Percentiles rank a stretch among this genome's conserved stretches.
Evolutionary conservation across 2,888 invertebrate genomes (phyloP).

Genomic region (Parthenolecanium corni): DNA sequence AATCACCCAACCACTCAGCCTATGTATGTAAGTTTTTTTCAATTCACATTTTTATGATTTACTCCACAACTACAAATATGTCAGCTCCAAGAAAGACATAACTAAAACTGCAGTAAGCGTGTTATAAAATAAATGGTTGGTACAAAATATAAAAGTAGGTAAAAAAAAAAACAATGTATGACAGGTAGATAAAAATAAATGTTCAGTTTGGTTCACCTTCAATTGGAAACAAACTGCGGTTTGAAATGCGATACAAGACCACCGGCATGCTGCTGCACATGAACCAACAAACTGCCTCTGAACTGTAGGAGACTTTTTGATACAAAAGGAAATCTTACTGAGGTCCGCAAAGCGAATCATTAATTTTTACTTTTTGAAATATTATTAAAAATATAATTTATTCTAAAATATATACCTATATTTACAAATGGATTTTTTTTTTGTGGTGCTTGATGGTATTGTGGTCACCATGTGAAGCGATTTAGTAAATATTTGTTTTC

Average conservation of each 20-base stretch:
- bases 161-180: constrained; percentile 10
- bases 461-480: background rate
- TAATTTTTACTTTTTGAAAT: constrained; percentile 13
- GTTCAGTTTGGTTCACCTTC: background rate
- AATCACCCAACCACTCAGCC: too few species aligned
- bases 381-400: constrained; percentile 11
- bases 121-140: background rate
- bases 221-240: constrained; percentile 3
- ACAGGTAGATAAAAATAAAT: constrained; percentile 12
- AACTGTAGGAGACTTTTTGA: constrained; percentile 13
- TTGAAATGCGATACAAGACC: background rate
- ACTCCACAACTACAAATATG: too few species aligned
- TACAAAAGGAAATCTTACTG: constrained; percentile 18
- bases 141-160: too few species aligned
- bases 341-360: constrained; percentile 13
- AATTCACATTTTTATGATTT: too few species aligned
- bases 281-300: constrained; percentile 3
- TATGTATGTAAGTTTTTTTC: too few species aligned
- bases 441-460: background rate
- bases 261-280: background rate
- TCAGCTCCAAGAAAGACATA: background rate
- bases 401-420: background rate
- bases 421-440: background rate
- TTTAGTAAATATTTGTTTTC: background rate
- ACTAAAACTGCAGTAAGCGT: background rate